Conservation (phyloP, 1,140 invertebrate genomes). For the Drosophila nebulosa region DNA sequence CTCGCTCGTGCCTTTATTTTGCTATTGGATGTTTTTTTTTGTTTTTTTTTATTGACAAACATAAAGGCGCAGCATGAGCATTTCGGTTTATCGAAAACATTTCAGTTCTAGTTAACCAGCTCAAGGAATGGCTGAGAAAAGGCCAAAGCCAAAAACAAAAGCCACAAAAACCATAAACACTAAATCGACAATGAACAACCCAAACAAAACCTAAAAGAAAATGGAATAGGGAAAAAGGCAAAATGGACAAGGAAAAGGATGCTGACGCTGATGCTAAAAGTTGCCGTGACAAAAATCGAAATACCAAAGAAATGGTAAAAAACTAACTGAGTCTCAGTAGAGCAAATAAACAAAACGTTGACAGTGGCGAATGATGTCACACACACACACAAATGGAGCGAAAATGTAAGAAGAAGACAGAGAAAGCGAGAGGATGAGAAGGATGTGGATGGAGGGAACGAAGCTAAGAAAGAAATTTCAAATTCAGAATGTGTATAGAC, state of each 20-base stretch:
- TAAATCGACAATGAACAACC: constrained; percentile 1
- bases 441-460: background rate
- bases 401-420: background rate
- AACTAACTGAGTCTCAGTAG: constrained; percentile 6
- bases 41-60: constrained; percentile 63
- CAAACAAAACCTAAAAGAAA: background rate
- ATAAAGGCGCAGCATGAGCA: constrained; percentile 41
- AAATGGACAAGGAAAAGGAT: background rate
- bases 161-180: constrained; percentile 58
- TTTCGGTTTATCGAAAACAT: constrained; percentile 54
- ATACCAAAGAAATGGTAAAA: constrained; percentile 12
- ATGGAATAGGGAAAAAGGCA: background rate
- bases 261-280: background rate
- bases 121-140: background rate
- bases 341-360: constrained; percentile 29
- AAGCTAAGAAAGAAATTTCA: background rate
- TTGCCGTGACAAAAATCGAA: background rate
- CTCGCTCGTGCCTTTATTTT: constrained; percentile 34
- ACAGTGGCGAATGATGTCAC: constrained; percentile 37
- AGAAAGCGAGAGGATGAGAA: background rate
- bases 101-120: background rate
- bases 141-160: constrained; percentile 47
- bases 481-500: background rate
- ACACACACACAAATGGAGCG: constrained; percentile 23
- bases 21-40: constrained; percentile 31